These are phyloP conservation scores for Drosophila busckii DNA, from an alignment of 1,140 invertebrate genomes.

Conservation along the genomic window DNA sequence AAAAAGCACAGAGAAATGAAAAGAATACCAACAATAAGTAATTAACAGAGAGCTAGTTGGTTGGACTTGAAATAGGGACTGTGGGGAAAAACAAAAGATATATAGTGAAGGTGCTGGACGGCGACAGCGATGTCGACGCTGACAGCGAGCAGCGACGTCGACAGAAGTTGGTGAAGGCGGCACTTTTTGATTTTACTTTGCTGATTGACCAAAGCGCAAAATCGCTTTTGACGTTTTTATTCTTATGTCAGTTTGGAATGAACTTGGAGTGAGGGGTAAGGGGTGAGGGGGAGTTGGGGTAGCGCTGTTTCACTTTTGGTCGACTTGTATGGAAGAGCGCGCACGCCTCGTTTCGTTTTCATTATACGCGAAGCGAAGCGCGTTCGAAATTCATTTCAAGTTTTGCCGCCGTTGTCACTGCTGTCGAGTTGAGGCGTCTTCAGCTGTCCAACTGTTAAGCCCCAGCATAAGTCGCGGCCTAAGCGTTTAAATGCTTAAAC, in stretches of 20 bases:
- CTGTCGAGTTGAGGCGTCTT: conserved; percentile 55
- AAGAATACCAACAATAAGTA: conserved; percentile 1
- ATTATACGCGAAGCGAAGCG: conserved; percentile 73
- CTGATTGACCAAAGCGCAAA: conserved; percentile 67
- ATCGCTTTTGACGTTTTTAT: conserved; percentile 77
- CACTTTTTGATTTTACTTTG: conserved; percentile 63
- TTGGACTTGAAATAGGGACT: too few relatives aligned
- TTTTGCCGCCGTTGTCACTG: conserved; percentile 50
- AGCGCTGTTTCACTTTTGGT: conserved; percentile 17
- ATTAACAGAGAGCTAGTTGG: conserved; percentile 25
- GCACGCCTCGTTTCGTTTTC: conserved; percentile 72
- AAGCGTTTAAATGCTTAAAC: conserved; percentile 76
- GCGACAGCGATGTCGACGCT: too few relatives aligned
- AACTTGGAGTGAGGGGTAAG: conserved; percentile 35
- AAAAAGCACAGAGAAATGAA: conserved; percentile 39
- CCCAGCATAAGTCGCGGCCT: conserved; percentile 70
- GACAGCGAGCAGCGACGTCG: too few relatives aligned
- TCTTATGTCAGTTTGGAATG: conserved; percentile 60
- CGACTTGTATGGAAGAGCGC: conserved; percentile 41
- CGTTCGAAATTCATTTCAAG: conserved; percentile 69
- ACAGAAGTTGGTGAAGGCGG: conserved; percentile 32
- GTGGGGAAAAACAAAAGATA: too few relatives aligned
- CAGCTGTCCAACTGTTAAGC: conserved; percentile 43
- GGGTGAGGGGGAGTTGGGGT: too few relatives aligned
- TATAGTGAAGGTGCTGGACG: conserved; percentile 54